Percentiles rank a stretch among this genome's conserved stretches.
Conservation (phyloP, 2,113 vertebrate species). For the Delphinus delphis region DNA sequence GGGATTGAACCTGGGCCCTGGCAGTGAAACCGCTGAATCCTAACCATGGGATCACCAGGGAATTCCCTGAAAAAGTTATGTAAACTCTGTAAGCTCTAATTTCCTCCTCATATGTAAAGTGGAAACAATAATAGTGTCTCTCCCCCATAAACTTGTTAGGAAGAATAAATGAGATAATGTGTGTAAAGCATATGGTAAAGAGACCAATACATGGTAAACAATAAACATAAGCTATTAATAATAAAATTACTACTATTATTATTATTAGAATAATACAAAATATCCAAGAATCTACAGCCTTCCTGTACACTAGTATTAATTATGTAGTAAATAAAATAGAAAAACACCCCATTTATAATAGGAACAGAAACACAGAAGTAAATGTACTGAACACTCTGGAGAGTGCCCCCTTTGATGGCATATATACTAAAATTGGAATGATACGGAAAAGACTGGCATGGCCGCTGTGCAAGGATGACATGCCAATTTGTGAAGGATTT, state of each 20-base stretch:
- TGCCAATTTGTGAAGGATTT: too few species aligned
- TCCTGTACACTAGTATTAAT: neutral
- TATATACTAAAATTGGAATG: too few species aligned
- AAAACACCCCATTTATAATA: neutral
- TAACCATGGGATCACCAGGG: too few species aligned
- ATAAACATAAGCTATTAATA: too few species aligned
- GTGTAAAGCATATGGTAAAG: neutral
- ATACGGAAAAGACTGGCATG: too few species aligned
- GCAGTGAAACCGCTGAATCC: too few species aligned
- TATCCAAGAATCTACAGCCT: neutral
- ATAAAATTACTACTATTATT: too few species aligned
- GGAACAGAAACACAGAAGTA: neutral
- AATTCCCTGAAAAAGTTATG: too few species aligned
- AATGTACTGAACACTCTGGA: neutral
- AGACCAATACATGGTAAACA: neutral
- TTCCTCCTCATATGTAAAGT: neutral
- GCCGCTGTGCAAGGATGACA: too few species aligned
- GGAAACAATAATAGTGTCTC: too few species aligned
- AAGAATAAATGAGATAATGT: neutral
- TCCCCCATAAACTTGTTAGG: neutral
- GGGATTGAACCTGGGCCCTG: too few species aligned
- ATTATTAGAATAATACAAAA: neutral
- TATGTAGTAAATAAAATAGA: neutral
- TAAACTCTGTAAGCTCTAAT: neutral
- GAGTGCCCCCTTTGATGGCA: neutral